Base-by-base conservation (phyloP, 2,888 invertebrate genomes). In the Hedychridium roseum region DNA sequence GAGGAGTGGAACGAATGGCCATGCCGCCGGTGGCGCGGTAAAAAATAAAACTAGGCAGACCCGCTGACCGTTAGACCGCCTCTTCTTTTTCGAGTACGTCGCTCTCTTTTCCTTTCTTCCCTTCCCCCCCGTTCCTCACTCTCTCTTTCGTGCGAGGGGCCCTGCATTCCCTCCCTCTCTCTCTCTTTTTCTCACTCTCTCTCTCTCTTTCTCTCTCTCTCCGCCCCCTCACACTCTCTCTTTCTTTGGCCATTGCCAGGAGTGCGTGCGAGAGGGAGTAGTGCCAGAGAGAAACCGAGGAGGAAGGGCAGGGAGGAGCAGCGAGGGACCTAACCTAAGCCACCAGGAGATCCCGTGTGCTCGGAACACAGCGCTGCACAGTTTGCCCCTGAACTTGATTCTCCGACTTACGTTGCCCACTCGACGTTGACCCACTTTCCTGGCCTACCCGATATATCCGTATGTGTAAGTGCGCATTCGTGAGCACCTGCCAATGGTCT, bases 321-420 rank as follows among this genome's bases (percentile, higher is more conserved):
- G 31, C 11, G 16, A 37, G 28, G 34, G 52, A 64, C 71, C 65
- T 68, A 60, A 63, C 66, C 61, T 64, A 66, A 68, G 63, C 52
- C 56, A 56, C 60, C 52, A 39, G 54, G 49, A 49, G 50, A 56
- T 40, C n/a, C 54, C 48, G 56, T n/a, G n/a, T 62, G 52, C 51
- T 58, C 32, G 51, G 43, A 46, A 27, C 43, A 43, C 51, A 51
- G 56, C 58, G 61, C 57, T 68, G 66, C 63, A n/a, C n/a, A 66
- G 66, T 61, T 60, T 74, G 77, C 71, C 76, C 76, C 73, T 78
- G 77, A 77, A 78, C 77, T 78, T 78, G 77, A 64, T 69, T 70
- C 70, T 69, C 67, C 62, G 68, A 61, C 63, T 64, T n/a, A n/a
- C n/a, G n/a, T n/a, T 57, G 63, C 64, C 61, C 65, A 62, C 57